Evolutionary conservation across 2,113 vertebrate genomes (phyloP).

Genomic region (Oryzias celebensis): DNA sequence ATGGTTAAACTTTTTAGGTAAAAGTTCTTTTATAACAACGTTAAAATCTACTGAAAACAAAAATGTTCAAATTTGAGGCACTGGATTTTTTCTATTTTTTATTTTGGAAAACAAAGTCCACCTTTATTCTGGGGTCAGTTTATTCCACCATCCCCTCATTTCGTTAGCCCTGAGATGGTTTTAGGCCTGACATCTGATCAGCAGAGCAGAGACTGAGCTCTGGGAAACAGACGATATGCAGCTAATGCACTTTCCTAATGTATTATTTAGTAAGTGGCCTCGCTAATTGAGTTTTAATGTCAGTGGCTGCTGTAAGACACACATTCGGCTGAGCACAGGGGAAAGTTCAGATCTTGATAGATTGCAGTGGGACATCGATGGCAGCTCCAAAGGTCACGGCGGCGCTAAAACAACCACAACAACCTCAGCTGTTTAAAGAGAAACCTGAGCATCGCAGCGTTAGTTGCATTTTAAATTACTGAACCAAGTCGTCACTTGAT

Average conservation of each 20-base stretch:
- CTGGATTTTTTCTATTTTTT: too few species aligned
- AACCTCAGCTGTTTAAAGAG: slow-evolving; percentile 38
- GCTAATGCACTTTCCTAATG: slow-evolving; percentile 78
- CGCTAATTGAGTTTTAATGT: slow-evolving; percentile 82
- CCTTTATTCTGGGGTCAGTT: slow-evolving; percentile 43
- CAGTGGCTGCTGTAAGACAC: slow-evolving; percentile 70
- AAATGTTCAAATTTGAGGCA: not conserved
- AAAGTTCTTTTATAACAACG: too few species aligned
- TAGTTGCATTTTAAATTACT: slow-evolving; percentile 7
- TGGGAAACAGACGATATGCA: slow-evolving; percentile 57
- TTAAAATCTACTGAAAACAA: not conserved
- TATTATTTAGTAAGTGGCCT: slow-evolving; percentile 78
- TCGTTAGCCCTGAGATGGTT: slow-evolving; percentile 54
- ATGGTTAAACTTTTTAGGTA: too few species aligned
- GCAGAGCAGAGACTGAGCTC: slow-evolving; percentile 54
- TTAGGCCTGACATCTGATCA: slow-evolving; percentile 71
- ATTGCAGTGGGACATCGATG: slow-evolving; percentile 67
- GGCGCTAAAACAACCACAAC: slow-evolving; percentile 43
- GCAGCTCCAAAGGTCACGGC: slow-evolving; percentile 74
- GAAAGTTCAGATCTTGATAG: slow-evolving; percentile 76
- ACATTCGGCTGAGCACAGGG: slow-evolving; percentile 62
- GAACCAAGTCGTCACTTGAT: not conserved
- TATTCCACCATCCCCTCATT: slow-evolving; percentile 45
- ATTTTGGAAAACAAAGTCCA: slow-evolving; percentile 34
- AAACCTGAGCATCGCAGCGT: slow-evolving; percentile 6